phyloP scores from a whole-genome alignment of 1,140 invertebrate species.

The Drosophila saltans region DNA sequence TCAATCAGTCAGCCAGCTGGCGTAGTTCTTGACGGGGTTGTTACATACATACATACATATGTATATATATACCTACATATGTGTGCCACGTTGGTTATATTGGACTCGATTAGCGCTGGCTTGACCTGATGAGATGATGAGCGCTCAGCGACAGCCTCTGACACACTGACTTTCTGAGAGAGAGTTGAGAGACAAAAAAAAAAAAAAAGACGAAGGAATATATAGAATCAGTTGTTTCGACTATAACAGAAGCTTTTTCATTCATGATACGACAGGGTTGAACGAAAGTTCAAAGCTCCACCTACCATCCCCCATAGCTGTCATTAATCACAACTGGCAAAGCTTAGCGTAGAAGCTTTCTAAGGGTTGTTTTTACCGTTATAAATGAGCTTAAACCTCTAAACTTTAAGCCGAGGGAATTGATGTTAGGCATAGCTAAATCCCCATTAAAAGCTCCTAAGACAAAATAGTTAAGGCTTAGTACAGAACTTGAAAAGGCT shows the following conservation, averaged over 20 bases:
- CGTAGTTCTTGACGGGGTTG: conserved; percentile 28
- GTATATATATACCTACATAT: conserved; percentile 8
- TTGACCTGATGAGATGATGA: conserved; percentile 26
- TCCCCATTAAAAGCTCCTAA: conserved; percentile 14
- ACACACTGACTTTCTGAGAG: conserved; percentile 48
- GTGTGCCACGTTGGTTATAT: conserved; percentile 20
- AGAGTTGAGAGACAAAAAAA: not conserved
- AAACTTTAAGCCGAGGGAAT: not conserved
- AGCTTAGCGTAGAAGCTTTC: not conserved
- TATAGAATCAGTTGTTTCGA: not conserved
- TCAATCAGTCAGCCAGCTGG: conserved; percentile 73
- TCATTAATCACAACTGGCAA: not conserved
- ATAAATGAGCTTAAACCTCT: too few species aligned
- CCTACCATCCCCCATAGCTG: not conserved
- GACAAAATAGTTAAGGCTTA: conserved; percentile 20
- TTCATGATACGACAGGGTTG: conserved; percentile 1
- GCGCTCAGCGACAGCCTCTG: conserved; percentile 52
- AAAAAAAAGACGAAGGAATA: not conserved
- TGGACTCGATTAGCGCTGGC: not conserved
- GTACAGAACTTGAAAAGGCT: too few species aligned
- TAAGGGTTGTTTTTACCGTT: not conserved
- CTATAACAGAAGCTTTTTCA: not conserved
- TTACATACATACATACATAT: conserved; percentile 7
- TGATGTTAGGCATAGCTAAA: not conserved
- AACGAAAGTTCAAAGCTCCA: not conserved